phyloP scores from a whole-genome alignment of 1,140 invertebrate species.

The Bombus turneri region DNA sequence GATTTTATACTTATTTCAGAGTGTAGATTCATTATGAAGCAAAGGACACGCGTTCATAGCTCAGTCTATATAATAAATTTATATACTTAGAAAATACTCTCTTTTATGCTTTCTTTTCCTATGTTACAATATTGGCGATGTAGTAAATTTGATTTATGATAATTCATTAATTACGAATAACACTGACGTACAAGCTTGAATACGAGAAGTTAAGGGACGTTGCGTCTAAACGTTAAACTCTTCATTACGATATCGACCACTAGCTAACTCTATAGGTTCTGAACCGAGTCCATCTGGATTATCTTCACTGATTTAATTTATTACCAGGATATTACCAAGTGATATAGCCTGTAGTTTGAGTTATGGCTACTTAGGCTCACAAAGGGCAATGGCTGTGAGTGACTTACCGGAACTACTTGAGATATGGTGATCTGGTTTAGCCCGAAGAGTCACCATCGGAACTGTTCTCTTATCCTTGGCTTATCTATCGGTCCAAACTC shows the following conservation, averaged over 20 bases:
- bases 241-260: constrained; percentile 73
- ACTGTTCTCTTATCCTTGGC: constrained; percentile 56
- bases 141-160: not conserved
- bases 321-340: constrained; percentile 75
- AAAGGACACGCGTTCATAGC: too few relatives aligned
- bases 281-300: constrained; percentile 77
- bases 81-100: too few relatives aligned
- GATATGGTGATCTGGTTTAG: constrained; percentile 54
- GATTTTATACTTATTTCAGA: too few relatives aligned
- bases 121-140: not conserved
- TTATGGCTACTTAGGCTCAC: constrained; percentile 73
- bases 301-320: constrained; percentile 81
- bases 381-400: constrained; percentile 56
- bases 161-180: not conserved
- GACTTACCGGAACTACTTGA: constrained; percentile 67
- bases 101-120: not conserved
- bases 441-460: constrained; percentile 46
- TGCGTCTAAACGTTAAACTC: constrained; percentile 25
- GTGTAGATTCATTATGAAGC: too few relatives aligned
- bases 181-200: not conserved
- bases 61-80: too few relatives aligned
- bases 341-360: constrained; percentile 69
- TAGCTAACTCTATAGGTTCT: constrained; percentile 66
- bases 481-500: constrained; percentile 48
- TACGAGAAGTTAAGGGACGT: not conserved